Conservation (phyloP, 2,888 invertebrate species). For the Phytoseiulus persimilis region DNA sequence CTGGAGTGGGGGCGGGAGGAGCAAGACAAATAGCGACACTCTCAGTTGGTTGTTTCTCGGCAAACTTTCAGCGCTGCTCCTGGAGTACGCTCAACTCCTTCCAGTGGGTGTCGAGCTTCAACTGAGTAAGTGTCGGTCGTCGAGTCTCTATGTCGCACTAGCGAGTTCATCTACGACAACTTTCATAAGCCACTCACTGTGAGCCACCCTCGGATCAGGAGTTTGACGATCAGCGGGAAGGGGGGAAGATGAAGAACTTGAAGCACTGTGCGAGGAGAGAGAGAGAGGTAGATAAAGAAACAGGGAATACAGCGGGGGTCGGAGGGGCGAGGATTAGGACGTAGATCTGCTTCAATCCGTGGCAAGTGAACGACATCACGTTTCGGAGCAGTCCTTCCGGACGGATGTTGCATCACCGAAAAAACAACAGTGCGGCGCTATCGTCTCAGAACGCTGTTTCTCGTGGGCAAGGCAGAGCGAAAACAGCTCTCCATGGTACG, state of each 20-base stretch:
- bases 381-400: background rate
- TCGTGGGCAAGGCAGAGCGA: no score
- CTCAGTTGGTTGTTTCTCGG: background rate
- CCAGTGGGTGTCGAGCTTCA: background rate
- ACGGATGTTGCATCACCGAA: background rate
- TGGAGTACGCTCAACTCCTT: background rate
- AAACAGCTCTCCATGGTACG: no score
- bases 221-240: background rate
- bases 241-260: background rate
- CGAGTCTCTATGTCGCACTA: background rate
- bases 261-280: no score
- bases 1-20: background rate
- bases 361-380: background rate
- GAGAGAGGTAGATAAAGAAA: background rate
- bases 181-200: background rate
- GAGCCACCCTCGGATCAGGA: background rate
- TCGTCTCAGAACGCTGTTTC: background rate
- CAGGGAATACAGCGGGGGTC: background rate
- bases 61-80: background rate
- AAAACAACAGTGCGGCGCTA: background rate
- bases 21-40: conserved; percentile 34
- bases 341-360: background rate
- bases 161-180: background rate
- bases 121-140: background rate
- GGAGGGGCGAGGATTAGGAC: background rate